A percentile compares a stretch with the other conserved stretches of the same genome.
phyloP scores from a whole-genome alignment of 1,140 invertebrate genomes.

The Physella acuta region DNA sequence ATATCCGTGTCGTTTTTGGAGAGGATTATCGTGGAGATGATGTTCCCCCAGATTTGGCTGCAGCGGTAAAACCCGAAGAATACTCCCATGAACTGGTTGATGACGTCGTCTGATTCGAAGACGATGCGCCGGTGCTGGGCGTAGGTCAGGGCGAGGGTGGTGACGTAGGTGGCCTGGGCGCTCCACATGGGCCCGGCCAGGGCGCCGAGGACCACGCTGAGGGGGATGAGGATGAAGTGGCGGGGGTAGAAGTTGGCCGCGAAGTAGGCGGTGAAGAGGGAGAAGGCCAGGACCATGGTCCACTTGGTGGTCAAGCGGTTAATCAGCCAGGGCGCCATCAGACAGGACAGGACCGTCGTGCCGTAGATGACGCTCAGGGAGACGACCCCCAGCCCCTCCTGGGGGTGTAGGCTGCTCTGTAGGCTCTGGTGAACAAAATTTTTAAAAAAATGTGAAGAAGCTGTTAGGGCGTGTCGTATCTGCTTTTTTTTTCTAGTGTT shows the following conservation, averaged over 20 bases:
- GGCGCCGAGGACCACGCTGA: slow-evolving; percentile 46
- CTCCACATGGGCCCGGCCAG: slow-evolving; percentile 54
- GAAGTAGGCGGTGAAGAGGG: slow-evolving; percentile 52
- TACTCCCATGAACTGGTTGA: slow-evolving; percentile 56
- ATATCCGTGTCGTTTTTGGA: slow-evolving; percentile 40
- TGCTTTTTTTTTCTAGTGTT: too few species aligned
- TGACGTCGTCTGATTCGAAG: slow-evolving; percentile 42
- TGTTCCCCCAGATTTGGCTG: slow-evolving; percentile 57
- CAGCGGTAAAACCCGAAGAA: slow-evolving; percentile 52
- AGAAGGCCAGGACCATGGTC: slow-evolving; percentile 52
- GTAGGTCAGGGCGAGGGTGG: slow-evolving; percentile 50
- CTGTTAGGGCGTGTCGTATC: too few species aligned
- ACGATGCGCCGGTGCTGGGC: slow-evolving; percentile 42
- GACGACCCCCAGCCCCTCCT: slow-evolving; percentile 50
- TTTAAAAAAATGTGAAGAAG: too few species aligned
- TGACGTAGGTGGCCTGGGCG: slow-evolving; percentile 54
- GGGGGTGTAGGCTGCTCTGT: slow-evolving; percentile 53
- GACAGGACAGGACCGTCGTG: slow-evolving; percentile 53
- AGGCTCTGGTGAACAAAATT: slow-evolving; percentile 48
- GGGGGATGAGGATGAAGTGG: slow-evolving; percentile 48
- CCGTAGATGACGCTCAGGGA: slow-evolving; percentile 55
- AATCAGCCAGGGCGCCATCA: slow-evolving; percentile 55
- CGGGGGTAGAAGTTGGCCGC: slow-evolving; percentile 52
- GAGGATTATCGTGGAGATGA: slow-evolving; percentile 51
- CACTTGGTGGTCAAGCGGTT: slow-evolving; percentile 52